phyloP scores from a whole-genome alignment of 2,888 invertebrate species.

The Galeopsomyia nigrocyanea region DNA sequence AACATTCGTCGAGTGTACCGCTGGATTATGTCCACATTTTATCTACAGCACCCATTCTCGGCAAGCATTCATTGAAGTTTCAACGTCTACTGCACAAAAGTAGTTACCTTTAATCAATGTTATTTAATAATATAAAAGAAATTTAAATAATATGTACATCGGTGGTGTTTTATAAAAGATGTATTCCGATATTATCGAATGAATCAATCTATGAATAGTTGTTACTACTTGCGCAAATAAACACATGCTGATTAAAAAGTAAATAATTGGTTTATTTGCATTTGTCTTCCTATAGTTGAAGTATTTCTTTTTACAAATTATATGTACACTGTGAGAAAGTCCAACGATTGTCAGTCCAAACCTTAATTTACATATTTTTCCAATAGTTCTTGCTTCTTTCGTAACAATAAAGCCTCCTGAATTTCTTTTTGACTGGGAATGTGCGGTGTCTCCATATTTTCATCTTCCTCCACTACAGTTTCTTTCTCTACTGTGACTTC shows the following conservation, averaged over 20 bases:
- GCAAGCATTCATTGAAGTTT: conserved; percentile 63
- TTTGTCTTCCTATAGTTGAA: not conserved
- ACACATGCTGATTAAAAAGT: conserved; percentile 42
- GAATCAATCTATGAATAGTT: conserved; percentile 63
- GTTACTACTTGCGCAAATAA: conserved; percentile 54
- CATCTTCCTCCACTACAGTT: conserved; percentile 63
- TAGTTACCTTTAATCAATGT: conserved; percentile 66
- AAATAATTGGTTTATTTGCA: not conserved
- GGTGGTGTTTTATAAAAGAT: conserved; percentile 68
- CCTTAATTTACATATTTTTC: conserved; percentile 76
- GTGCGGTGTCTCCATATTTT: conserved; percentile 74
- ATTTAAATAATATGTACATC: conserved; percentile 61
- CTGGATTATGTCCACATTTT: conserved; percentile 60
- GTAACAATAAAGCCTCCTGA: conserved; percentile 88
- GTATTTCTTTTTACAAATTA: conserved; percentile 19
- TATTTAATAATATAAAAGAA: conserved; percentile 62
- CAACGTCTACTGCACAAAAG: conserved; percentile 68
- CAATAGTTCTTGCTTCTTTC: conserved; percentile 93
- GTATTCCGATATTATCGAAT: conserved; percentile 64
- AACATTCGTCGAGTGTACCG: conserved; percentile 11
- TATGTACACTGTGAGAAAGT: conserved; percentile 5
- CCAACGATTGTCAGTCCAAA: not conserved
- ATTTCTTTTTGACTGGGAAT: conserved; percentile 96
- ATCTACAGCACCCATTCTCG: conserved; percentile 64
- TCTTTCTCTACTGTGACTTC: conserved; percentile 74